phyloP scores from a whole-genome alignment of 35 echinoderm and acorn worm genomes.

The Apostichopus japonicus region DNA sequence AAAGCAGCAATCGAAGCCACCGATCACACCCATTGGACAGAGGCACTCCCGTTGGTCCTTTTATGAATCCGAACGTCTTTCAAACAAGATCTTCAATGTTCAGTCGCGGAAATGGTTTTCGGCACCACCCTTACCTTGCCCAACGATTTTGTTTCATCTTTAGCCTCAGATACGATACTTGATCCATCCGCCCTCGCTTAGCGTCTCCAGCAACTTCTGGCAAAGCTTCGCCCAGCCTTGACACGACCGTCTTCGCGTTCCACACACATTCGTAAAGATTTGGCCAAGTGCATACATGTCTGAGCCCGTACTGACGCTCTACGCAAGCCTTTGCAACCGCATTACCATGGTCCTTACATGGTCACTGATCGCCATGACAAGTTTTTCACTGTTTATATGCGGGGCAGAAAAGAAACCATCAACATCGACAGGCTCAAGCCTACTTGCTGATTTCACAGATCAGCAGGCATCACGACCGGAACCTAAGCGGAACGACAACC shows the following conservation, averaged over 20 bases:
- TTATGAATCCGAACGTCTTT: no score
- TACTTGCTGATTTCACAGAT: neutral
- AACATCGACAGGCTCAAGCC: conserved; percentile 47
- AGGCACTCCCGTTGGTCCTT: no score
- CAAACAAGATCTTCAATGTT: no score
- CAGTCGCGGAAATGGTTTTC: neutral
- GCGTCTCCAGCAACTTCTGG: conserved; percentile 25
- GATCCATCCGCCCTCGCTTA: conserved; percentile 45
- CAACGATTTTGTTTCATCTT: conserved; percentile 28
- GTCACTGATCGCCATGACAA: conserved; percentile 18
- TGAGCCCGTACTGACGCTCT: conserved; percentile 56
- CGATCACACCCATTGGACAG: no score
- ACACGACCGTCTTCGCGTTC: neutral
- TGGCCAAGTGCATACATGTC: conserved; percentile 65
- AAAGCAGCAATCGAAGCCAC: neutral
- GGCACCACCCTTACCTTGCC: conserved; percentile 28
- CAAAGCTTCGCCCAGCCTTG: neutral
- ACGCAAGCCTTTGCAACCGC: conserved; percentile 49
- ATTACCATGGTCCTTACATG: conserved; percentile 57
- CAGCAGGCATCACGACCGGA: neutral
- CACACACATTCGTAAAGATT: neutral
- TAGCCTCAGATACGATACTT: neutral
- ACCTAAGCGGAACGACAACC: neutral
- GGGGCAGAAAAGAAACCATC: conserved; percentile 37
- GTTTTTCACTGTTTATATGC: conserved; percentile 22